Conservation (phyloP, 2,113 vertebrate species). For the Myotis davidii region DNA sequence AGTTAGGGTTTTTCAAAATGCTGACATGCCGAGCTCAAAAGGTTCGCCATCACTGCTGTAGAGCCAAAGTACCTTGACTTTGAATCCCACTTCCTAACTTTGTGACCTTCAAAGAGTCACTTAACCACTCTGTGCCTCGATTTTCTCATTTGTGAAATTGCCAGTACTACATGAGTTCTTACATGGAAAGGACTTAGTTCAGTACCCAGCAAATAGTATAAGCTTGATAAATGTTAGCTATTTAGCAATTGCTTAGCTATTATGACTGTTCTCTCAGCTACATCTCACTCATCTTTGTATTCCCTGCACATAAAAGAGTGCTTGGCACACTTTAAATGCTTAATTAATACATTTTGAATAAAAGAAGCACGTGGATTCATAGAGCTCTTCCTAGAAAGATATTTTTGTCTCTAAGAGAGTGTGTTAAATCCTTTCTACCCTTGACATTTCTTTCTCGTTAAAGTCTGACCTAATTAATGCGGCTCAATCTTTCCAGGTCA, state of each 20-base stretch:
- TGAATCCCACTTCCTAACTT: neutral
- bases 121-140: neutral
- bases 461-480: neutral
- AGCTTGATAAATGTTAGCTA: neutral
- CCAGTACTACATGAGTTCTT: neutral
- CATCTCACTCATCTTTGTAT: neutral
- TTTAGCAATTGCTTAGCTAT: neutral
- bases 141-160: neutral
- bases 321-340: neutral
- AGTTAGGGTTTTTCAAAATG: too few species aligned
- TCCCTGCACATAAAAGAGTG: neutral
- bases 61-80: neutral
- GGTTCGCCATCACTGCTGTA: too few species aligned
- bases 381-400: neutral
- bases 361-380: neutral
- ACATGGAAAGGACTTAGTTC: neutral
- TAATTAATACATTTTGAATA: neutral
- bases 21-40: too few species aligned
- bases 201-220: neutral
- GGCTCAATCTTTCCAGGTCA: slow-evolving; percentile 88
- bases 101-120: neutral
- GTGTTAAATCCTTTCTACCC: neutral
- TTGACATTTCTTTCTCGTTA: neutral
- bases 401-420: neutral
- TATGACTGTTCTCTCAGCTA: neutral